Evolutionary conservation across 2,113 vertebrate species (phyloP), one percentile per base, ranked within the genome.

Genomic region (Hyperopisus bebe): DNA sequence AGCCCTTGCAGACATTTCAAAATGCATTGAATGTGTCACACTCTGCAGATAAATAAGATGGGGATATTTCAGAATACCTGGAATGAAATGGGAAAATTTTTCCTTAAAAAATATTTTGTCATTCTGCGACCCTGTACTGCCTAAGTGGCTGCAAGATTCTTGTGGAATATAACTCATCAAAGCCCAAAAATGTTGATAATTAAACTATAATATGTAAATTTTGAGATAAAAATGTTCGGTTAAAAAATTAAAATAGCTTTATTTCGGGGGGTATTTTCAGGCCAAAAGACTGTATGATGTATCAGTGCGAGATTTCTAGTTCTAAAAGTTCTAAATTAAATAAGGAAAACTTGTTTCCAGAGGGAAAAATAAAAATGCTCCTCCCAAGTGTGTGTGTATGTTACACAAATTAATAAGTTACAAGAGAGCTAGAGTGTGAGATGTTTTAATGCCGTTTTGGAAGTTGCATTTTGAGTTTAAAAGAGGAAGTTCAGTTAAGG

Each of bases 241-340:
- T 80, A 42, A 39, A 77, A 77, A 80, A 80, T 42, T 42, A 17
- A 42, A 39, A 80, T 42, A 80, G 35, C 35, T 80, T 80, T 80
- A 0, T 42, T 80, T 80, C 62, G 8, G 27, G 74, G 35, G 11
- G 31, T 80, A 80, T 35, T 39, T 77, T 80, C 74, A 80, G 31
- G 74, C 74, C 35, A 39, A 35, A 17, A 80, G 74, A 80, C 31
- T 19, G 74, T 80, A 42, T 42, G 74, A 80, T 80, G 35, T 42
- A 39, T 77, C 70, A 15, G 31, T 77, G 70, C 31, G 8, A 66
- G 31, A 70, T 70, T 31, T 70, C 62, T 70, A 31, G 62, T 70
- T 70, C 62, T 70, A 31, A 70, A 70, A 70, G 62, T 70, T 70
- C n/a, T 70, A 70, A 70, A 70, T 70, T 70, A 70, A 70, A 70